phyloP scores from a whole-genome alignment of 2,797 vertebrate genomes.

The Falco cherrug region DNA sequence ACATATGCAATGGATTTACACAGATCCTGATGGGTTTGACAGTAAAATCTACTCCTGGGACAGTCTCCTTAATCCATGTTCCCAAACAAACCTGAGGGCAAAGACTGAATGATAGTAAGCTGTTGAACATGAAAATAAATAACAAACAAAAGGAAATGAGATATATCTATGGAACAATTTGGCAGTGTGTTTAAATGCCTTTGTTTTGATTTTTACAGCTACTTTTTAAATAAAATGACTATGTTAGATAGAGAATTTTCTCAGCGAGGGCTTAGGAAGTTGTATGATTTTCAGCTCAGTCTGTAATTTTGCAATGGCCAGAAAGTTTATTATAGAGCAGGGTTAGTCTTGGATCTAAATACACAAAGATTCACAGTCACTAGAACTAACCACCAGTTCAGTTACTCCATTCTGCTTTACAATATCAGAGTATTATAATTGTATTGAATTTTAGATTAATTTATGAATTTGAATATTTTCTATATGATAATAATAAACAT shows the following conservation, averaged over 20 bases:
- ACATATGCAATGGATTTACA: slow-evolving; percentile 24
- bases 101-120: slow-evolving; percentile 30
- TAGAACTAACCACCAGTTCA: background rate
- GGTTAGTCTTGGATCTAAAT: background rate
- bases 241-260: background rate
- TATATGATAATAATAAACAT: background rate
- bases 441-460: background rate
- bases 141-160: slow-evolving; percentile 50
- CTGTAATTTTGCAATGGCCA: background rate
- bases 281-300: background rate
- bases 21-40: slow-evolving; percentile 47
- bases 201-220: slow-evolving; percentile 22
- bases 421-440: background rate
- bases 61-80: slow-evolving; percentile 41
- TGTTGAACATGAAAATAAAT: slow-evolving; percentile 41
- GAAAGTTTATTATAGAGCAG: background rate
- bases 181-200: background rate
- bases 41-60: slow-evolving; percentile 44
- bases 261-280: background rate
- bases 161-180: background rate
- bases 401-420: background rate
- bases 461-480: background rate
- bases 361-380: background rate
- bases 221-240: background rate
- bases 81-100: slow-evolving; percentile 48